These are phyloP conservation scores for Agrochola litura DNA, from an alignment of 2,888 invertebrate genomes.

Conservation along the genomic window DNA sequence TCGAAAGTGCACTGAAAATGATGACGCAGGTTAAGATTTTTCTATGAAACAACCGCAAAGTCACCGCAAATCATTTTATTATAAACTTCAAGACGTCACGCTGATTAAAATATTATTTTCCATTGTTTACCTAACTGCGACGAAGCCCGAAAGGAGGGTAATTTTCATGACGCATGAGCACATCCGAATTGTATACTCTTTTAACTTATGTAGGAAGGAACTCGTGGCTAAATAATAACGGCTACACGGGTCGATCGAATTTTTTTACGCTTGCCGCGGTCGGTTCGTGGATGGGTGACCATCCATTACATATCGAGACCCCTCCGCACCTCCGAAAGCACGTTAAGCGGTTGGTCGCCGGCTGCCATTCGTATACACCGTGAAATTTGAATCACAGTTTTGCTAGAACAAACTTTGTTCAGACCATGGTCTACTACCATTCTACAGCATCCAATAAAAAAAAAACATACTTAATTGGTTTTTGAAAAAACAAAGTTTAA, in stretches of 20 bases:
- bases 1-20: background rate
- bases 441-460: too few relatives aligned
- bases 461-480: too few relatives aligned
- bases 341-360: background rate
- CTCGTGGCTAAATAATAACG: too few relatives aligned
- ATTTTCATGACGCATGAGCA: background rate
- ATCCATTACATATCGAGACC: background rate
- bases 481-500: too few relatives aligned
- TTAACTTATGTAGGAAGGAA: too few relatives aligned
- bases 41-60: background rate
- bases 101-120: background rate
- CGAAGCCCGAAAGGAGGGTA: background rate
- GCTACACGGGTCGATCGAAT: background rate
- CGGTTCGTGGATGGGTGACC: background rate
- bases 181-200: background rate
- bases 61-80: background rate
- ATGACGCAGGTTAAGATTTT: background rate
- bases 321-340: background rate
- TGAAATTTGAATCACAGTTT: too few relatives aligned
- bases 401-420: too few relatives aligned
- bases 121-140: background rate
- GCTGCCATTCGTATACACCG: background rate
- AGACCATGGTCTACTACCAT: too few relatives aligned
- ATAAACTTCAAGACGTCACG: background rate
- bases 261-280: background rate